phyloP scores from a whole-genome alignment of 2,797 vertebrate species.

The Falco concolor region DNA sequence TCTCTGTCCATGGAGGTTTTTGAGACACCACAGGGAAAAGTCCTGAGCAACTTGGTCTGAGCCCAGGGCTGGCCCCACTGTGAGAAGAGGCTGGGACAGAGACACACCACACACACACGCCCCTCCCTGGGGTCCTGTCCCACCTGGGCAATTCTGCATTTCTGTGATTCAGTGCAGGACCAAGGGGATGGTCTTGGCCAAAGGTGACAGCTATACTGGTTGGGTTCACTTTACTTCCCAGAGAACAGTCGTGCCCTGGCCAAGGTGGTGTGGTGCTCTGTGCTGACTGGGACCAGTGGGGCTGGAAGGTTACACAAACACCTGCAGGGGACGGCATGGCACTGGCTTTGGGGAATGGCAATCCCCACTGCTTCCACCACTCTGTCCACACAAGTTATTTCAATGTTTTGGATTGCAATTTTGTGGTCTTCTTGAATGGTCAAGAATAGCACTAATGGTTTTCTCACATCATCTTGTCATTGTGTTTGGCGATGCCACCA shows the following conservation, averaged over 20 bases:
- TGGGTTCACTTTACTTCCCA: neutral
- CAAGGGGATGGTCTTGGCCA: neutral
- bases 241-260: no score
- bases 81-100: neutral
- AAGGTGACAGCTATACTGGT: neutral
- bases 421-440: neutral
- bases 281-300: neutral
- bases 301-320: neutral
- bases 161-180: neutral
- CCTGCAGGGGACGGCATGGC: neutral
- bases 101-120: no score
- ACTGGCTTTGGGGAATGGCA: neutral
- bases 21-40: neutral
- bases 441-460: neutral
- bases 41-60: neutral
- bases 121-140: neutral
- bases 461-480: neutral
- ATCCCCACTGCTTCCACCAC: neutral
- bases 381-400: neutral
- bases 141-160: neutral
- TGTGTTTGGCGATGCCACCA: neutral
- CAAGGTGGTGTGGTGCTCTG: neutral
- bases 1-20: neutral
- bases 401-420: neutral
- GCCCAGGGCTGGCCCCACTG: neutral